phyloP scores from a whole-genome alignment of 2,113 vertebrate species.

The Lucifuga dentata region DNA sequence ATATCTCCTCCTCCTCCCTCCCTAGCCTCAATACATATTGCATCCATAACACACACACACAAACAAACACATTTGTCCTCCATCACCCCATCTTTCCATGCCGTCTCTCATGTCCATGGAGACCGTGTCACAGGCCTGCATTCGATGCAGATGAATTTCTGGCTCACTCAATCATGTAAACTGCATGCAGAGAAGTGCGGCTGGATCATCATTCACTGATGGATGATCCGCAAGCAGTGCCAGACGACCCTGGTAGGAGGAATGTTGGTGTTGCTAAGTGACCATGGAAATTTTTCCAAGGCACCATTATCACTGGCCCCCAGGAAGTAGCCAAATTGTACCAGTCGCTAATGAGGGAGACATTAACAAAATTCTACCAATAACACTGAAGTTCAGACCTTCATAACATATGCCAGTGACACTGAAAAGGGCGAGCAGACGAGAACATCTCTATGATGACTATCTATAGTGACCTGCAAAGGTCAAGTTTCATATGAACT shows the following conservation, averaged over 20 bases:
- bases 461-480: no score
- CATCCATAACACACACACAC: conserved; percentile 2
- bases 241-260: conserved; percentile 6
- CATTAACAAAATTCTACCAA: conserved; percentile 44
- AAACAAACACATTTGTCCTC: conserved; percentile 6
- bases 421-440: conserved; percentile 3
- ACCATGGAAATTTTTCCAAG: conserved; percentile 38
- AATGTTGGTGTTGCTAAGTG: conserved; percentile 51
- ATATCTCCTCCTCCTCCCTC: not conserved
- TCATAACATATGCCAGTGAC: conserved; percentile 19
- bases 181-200: conserved; percentile 9
- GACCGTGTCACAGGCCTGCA: conserved; percentile 3
- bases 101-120: conserved; percentile 27
- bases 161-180: conserved; percentile 25
- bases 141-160: conserved; percentile 35
- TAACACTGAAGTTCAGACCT: conserved; percentile 33
- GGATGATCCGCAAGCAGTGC: conserved; percentile 12
- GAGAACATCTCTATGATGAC: conserved; percentile 9
- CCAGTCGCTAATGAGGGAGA: no score
- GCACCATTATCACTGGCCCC: not conserved
- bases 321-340: not conserved
- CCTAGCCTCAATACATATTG: conserved; percentile 25
- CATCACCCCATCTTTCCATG: conserved; percentile 17
- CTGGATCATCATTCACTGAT: not conserved
- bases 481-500: no score